Evolutionary conservation across 2,797 vertebrate genomes (phyloP).

Genomic region (Rallus crepitans): DNA sequence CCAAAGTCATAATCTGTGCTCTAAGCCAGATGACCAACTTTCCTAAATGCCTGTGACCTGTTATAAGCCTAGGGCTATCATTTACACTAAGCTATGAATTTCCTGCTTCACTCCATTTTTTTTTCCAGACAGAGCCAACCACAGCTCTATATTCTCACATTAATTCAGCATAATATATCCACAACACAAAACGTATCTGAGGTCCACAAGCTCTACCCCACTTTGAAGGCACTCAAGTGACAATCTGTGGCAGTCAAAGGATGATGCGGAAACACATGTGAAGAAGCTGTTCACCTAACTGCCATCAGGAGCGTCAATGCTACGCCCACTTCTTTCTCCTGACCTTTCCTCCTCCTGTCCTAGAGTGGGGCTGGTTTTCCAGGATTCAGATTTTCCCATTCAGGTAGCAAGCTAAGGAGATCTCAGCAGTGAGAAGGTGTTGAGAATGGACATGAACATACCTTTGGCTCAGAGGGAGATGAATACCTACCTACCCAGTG

Average conservation of each 20-base stretch:
- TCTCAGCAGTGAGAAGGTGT: background rate
- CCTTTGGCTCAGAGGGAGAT: background rate
- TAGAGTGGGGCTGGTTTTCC: background rate
- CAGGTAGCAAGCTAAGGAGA: background rate
- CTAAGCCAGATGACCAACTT: background rate
- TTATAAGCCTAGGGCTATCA: background rate
- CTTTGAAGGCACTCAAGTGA: background rate
- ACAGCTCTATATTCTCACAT: background rate
- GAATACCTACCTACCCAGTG: background rate
- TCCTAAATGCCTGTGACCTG: background rate
- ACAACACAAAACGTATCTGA: background rate
- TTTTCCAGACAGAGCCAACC: background rate
- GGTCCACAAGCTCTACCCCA: background rate
- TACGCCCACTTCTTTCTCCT: background rate
- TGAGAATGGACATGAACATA: background rate
- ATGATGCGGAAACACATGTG: background rate
- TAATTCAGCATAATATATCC: background rate
- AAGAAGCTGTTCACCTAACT: background rate
- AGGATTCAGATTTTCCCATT: background rate
- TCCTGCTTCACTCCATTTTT: background rate
- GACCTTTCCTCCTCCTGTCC: background rate
- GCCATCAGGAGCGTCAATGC: background rate
- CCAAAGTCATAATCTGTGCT: background rate
- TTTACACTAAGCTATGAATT: background rate
- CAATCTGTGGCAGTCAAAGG: background rate